Conservation (phyloP, 2,113 vertebrate species). For the Lampris megalopsis region DNA sequence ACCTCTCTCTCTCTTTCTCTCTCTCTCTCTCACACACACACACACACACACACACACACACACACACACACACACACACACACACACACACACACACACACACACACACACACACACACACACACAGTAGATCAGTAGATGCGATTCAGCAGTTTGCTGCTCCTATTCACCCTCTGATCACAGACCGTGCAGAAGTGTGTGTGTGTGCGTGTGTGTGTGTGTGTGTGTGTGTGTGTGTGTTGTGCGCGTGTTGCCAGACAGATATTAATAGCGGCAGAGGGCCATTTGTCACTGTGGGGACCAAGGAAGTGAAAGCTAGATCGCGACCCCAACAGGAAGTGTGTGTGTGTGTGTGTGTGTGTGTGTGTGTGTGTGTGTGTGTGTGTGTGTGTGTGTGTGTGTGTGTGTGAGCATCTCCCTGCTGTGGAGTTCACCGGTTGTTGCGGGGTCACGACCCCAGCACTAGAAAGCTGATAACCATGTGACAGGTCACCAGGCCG, state of each 20-base stretch:
- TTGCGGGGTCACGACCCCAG: background rate
- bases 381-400: background rate
- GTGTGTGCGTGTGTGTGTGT: too few relatives aligned
- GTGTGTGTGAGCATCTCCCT: background rate
- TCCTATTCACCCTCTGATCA: background rate
- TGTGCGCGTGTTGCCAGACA: background rate
- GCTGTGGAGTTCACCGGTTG: background rate
- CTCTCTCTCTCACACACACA: too few relatives aligned
- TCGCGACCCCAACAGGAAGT: background rate
- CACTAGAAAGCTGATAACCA: background rate
- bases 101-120: conserved; percentile 5
- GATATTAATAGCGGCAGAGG: background rate
- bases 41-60: background rate
- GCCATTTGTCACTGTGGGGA: background rate
- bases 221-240: too few relatives aligned
- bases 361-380: background rate
- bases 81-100: background rate
- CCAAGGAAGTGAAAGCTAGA: background rate
- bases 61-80: conserved; percentile 8
- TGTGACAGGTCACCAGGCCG: background rate
- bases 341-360: background rate
- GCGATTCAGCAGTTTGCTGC: background rate
- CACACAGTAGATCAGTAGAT: background rate
- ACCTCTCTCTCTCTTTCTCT: too few relatives aligned
- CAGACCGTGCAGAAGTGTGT: background rate